Evolutionary conservation across 1,140 invertebrate species (phyloP).

Genomic region (Sminthurides bifidus): DNA sequence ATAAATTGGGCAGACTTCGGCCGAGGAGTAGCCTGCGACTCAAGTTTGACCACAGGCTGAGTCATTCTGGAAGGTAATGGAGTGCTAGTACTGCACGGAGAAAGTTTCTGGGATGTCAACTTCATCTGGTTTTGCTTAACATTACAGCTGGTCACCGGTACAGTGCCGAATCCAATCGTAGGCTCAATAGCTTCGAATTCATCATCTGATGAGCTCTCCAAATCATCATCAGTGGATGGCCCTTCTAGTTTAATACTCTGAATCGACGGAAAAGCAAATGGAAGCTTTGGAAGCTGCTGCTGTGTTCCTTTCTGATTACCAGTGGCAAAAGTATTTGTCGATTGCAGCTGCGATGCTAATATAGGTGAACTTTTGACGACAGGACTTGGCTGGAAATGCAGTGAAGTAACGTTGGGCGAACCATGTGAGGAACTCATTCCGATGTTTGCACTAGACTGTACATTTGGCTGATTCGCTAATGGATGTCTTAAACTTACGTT

Average conservation of each 20-base stretch:
- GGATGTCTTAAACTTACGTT: no score
- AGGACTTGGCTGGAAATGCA: conserved; percentile 11
- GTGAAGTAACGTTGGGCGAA: not conserved
- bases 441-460: no score
- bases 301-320: conserved; percentile 6
- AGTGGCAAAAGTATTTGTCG: conserved; percentile 1
- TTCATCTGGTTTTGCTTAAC: not conserved
- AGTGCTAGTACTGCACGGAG: not conserved
- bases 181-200: conserved; percentile 31
- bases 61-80: not conserved
- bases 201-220: conserved; percentile 25
- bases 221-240: conserved; percentile 17
- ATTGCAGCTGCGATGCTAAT: conserved; percentile 29
- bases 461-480: no score
- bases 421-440: no score
- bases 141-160: not conserved
- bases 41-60: not conserved
- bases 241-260: conserved; percentile 3
- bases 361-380: conserved; percentile 28
- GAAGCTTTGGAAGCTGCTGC: not conserved
- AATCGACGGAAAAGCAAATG: conserved; percentile 12
- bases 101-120: not conserved
- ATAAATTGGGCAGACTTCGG: no score
- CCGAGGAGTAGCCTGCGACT: no score
- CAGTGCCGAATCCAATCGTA: conserved; percentile 20